Percentiles rank a stretch among this genome's conserved stretches.
Evolutionary conservation across 2,888 invertebrate species (phyloP).

Genomic region (Tiliacea citrago): DNA sequence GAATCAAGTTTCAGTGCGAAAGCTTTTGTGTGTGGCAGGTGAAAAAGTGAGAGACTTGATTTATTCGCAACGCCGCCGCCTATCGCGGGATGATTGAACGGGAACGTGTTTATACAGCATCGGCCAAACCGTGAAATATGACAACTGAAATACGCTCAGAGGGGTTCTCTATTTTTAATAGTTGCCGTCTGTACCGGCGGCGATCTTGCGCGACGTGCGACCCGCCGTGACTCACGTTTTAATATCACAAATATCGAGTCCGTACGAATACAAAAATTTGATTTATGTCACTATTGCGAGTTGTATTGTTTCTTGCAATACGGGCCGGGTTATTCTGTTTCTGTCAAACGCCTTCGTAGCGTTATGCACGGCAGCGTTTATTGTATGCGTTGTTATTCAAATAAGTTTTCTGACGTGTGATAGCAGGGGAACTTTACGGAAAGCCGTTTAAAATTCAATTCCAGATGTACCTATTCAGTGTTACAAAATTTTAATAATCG

Average conservation of each 20-base stretch:
- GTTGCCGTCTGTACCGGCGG: slow-evolving; percentile 64
- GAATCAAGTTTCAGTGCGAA: slow-evolving; percentile 90
- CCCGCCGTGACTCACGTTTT: slow-evolving; percentile 77
- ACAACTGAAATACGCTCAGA: slow-evolving; percentile 82
- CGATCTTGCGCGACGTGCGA: slow-evolving; percentile 72
- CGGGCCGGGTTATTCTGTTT: slow-evolving; percentile 78
- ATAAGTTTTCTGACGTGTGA: slow-evolving; percentile 71
- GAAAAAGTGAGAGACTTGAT: slow-evolving; percentile 90
- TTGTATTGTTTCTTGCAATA: slow-evolving; percentile 82
- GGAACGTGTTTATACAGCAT: slow-evolving; percentile 88
- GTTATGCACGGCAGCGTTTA: slow-evolving; percentile 73
- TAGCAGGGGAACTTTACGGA: slow-evolving; percentile 49
- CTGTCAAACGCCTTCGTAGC: slow-evolving; percentile 80
- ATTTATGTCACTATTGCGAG: slow-evolving; percentile 82
- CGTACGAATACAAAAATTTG: slow-evolving; percentile 80
- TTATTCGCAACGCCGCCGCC: slow-evolving; percentile 89
- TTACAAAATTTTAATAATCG: slow-evolving; percentile 57
- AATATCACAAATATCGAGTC: slow-evolving; percentile 78
- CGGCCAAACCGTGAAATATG: slow-evolving; percentile 87
- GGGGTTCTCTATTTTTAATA: slow-evolving; percentile 71
- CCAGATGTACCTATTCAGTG: slow-evolving; percentile 41
- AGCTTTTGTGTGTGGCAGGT: slow-evolving; percentile 91
- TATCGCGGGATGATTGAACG: slow-evolving; percentile 89
- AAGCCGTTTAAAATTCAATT: slow-evolving; percentile 63
- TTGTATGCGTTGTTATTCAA: slow-evolving; percentile 72